Evolutionary conservation across 1,140 invertebrate genomes (phyloP), one percentile per base, ranked within the genome.

Genomic region (Vanessa atalanta): DNA sequence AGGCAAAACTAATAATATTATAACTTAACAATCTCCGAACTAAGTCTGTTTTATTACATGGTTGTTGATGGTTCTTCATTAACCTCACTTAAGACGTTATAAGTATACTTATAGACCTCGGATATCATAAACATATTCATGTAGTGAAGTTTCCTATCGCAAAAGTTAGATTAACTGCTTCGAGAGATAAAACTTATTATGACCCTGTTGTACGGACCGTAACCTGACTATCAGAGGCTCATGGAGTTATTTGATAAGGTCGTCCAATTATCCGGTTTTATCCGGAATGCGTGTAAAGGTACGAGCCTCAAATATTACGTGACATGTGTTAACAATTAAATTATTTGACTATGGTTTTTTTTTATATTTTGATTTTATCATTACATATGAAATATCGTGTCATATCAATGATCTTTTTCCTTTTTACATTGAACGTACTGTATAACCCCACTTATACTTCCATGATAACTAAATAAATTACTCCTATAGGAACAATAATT

Each of bases 91-190:
- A 43, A 43, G 1, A 43, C 6, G 0, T 15, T 61, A 43, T 37
- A 23, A 31, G 26, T n/a, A 61, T 43, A 14, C 31, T 61, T n/a
- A 80, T 78, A 80, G 77, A 79, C 79, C 65, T 57, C 23, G 20
- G 2, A 15, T 16, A 37, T 16, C 76, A 77, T 61, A 43, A 73
- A 16, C 57, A 43, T 48, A 60, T 57, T 73, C 70, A 77, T 77
- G 70, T 37, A 70, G 53, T 65, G 47, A 76, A 76, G 66, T 80
- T 76, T 47, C 65, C 63, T 76, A 83, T 82, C 78, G 83, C 76
- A 77, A 78, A 87, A 88, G 81, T 88, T 86, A 82, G 83, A 88
- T 87, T 87, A 87, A 81, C 84, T 73, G 79, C 60, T 73, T 72
- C 67, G 7, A 37, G 37, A 37, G 63, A 64, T 65, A 77, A 79